Evolutionary conservation across 2,797 vertebrate genomes (phyloP), one percentile per base, ranked within the genome.

Genomic region (Urophycis tenuis): DNA sequence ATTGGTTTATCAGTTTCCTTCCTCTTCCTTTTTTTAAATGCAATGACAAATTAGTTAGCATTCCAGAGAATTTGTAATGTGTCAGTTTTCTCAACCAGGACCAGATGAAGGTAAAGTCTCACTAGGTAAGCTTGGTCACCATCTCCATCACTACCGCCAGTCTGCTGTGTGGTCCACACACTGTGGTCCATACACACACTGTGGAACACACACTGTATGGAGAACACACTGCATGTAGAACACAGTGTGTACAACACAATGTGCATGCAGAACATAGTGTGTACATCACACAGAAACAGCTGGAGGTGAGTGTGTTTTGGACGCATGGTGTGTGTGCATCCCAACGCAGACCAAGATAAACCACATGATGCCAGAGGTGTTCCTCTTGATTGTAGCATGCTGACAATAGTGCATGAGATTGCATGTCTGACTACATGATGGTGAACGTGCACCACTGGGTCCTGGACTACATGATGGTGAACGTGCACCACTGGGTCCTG

Each of bases 341-440:
- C 6, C 25, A 60, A 25, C 7, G 19, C 6, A 60, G 22, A 60
- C 53, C 53, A 60, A 22, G 22, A 25, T n/a, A 60, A n/a, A 60
- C n/a, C 60, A 67, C 60, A 67, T 29, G 53, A 60, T 60, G 60
- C 60, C 60, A 67, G 60, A 67, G 60, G 60, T 67, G 60, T 67
- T 67, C 60, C 60, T 29, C 60, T 67, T 67, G 25, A 67, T 29
- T 67, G n/a, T 29, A 29, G 60, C 60, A 67, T 17, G 60, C 60
- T 67, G 60, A 67, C 60, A 25, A 67, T 29, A 30, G 60, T 29
- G 60, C 25, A 60, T 25, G 45, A 60, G 22, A 60, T 25, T 8
- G 53, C 53, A 60, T 60, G 53, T 60, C 53, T 60, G 53, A 60
- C 53, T 5, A n/a, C 53, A 60, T n/a, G 6, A 10, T n/a, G 25